Evolutionary conservation across 2,888 invertebrate genomes (phyloP), one percentile per base, ranked within the genome.

Genomic region (Chrysopilus asiliformis): DNA sequence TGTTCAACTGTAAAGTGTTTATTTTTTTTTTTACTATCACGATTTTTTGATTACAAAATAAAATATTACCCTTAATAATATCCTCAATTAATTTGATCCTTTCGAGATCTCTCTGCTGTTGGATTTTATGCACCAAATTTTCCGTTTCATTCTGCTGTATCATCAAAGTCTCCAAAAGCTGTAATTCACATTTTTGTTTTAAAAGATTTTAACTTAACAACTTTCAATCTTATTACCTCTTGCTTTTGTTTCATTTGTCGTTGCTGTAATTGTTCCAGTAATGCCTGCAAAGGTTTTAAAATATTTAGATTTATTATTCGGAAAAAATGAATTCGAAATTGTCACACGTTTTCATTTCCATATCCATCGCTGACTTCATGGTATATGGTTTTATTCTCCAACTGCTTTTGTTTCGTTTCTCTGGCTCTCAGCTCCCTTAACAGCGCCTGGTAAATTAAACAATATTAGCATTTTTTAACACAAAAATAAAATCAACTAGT

Each of bases 41-140:
- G n/a, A n/a, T n/a, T n/a, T n/a, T n/a, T n/a, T n/a, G n/a, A n/a
- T n/a, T n/a, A n/a, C n/a, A n/a, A n/a, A n/a, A n/a, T n/a, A 24
- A 13, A 29, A 45, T 32, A 7, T 41, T 52, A 69, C 69, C 66
- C 55, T 70, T 61, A 53, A 72, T 70, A 44, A 79, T 67, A 44
- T 72, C 67, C 55, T 70, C 67, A 34, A 78, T 68, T 30, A 79
- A 57, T 47, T 65, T 66, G 49, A 68, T 69, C 43, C 72, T 62
- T 45, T 78, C 77, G 26, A 60, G 52, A 53, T 82, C 80, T 57
- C 70, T 74, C 45, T 68, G 68, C 52, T 69, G 71, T 48, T 82
- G 82, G 39, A 81, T 67, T 61, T 73, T 76, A 40, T 69, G 70
- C 45, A 83, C 70, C 58, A 80, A 72, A 43, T 60, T 61, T 52